These are phyloP conservation scores for Drosophila littoralis DNA, from an alignment of 1,140 invertebrate genomes.

Conservation along the genomic window DNA sequence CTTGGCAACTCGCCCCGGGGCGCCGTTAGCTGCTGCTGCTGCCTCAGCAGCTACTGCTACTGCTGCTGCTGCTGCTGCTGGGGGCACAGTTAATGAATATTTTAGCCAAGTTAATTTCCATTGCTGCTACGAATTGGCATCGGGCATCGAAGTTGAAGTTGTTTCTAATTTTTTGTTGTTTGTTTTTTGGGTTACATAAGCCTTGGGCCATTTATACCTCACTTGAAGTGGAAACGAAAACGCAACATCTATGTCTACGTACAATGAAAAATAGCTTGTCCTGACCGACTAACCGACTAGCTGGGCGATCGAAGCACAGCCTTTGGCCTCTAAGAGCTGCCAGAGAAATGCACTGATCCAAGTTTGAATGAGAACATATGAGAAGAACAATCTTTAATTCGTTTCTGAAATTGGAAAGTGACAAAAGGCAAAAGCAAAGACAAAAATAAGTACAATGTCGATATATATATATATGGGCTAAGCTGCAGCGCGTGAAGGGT, in stretches of 20 bases:
- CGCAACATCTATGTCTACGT: neutral
- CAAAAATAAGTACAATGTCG: no score
- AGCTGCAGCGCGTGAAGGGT: no score
- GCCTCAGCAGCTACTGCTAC: neutral
- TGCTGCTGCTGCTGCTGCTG: slow-evolving; percentile 25
- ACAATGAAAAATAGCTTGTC: neutral
- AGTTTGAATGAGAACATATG: no score
- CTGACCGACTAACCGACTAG: no score
- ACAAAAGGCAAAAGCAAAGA: no score
- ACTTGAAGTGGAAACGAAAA: neutral
- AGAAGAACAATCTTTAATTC: no score
- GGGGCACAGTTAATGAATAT: slow-evolving; percentile 70
- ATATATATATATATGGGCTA: no score
- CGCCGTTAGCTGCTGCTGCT: neutral
- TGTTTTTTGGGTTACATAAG: slow-evolving; percentile 35
- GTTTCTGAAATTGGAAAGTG: no score
- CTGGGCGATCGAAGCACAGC: no score
- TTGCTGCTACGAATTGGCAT: slow-evolving; percentile 20
- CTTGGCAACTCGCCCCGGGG: slow-evolving; percentile 14
- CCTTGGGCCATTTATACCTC: slow-evolving; percentile 2
- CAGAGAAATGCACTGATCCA: no score
- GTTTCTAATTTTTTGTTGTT: slow-evolving; percentile 3
- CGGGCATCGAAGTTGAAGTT: slow-evolving; percentile 17
- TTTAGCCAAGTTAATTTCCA: slow-evolving; percentile 59
- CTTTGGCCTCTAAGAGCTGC: no score